Evolutionary conservation across 2,888 invertebrate genomes (phyloP).

Genomic region (Peribatodes rhomboidaria): DNA sequence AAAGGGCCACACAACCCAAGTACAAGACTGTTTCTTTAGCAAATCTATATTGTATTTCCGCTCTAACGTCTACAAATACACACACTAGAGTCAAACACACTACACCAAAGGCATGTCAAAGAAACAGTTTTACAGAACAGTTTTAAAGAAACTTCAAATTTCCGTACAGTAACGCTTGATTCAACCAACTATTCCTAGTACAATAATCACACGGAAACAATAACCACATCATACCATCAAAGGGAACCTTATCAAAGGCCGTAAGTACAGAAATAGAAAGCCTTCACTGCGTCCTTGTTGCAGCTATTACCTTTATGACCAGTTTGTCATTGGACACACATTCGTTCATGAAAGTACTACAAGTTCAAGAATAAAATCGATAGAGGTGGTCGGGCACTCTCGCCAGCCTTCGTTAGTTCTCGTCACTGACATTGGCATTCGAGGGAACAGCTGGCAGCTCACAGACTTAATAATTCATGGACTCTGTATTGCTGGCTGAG

Average conservation of each 20-base stretch:
- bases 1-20: no score
- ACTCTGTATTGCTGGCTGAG: not conserved
- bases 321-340: conserved; percentile 58
- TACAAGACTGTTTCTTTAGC: no score
- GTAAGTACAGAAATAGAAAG: conserved; percentile 16
- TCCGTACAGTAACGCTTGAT: no score
- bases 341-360: conserved; percentile 51
- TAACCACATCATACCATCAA: conserved; percentile 5
- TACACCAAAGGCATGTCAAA: no score
- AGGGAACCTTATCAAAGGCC: conserved; percentile 7
- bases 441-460: conserved; percentile 3
- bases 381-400: conserved; percentile 61
- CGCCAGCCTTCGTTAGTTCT: conserved; percentile 55
- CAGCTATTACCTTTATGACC: conserved; percentile 57
- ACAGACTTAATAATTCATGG: conserved; percentile 7
- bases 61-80: no score
- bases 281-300: conserved; percentile 46
- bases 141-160: no score
- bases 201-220: no score
- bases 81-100: no score
- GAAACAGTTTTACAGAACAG: no score
- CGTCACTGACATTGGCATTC: conserved; percentile 59
- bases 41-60: no score
- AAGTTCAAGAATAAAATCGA: conserved; percentile 77
- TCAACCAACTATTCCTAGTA: no score